These are phyloP conservation scores for Neodiprion fabricii DNA, from an alignment of 1,140 invertebrate species.

Conservation along the genomic window DNA sequence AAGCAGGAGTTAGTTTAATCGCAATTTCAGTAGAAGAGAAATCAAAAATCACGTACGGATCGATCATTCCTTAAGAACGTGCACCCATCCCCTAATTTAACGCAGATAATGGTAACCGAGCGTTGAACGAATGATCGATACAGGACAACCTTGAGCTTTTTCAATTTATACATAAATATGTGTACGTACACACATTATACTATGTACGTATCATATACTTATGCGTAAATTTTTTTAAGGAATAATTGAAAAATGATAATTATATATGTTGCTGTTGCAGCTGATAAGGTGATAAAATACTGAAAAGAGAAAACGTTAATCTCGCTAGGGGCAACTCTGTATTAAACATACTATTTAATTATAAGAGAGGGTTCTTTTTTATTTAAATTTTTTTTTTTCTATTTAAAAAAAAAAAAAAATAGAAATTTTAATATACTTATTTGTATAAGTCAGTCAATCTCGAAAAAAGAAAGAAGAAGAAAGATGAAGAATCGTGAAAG, in stretches of 20 bases:
- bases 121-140: not conserved
- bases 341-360: not conserved
- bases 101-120: not conserved
- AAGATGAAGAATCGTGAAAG: conserved; percentile 15
- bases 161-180: not conserved
- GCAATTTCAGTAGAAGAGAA: not conserved
- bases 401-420: conserved; percentile 19
- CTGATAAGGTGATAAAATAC: conserved; percentile 3
- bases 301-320: conserved; percentile 3
- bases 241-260: not conserved
- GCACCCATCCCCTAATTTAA: not conserved
- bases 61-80: not conserved
- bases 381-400: not conserved
- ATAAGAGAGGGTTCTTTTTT: not conserved
- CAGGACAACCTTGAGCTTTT: not conserved
- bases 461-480: not conserved
- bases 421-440: conserved; percentile 13
- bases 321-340: not conserved
- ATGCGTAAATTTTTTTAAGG: not conserved
- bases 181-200: not conserved
- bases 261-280: conserved; percentile 3
- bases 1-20: conserved; percentile 55
- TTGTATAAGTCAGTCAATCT: conserved; percentile 6
- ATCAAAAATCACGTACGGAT: not conserved
- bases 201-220: not conserved